A percentile compares a stretch with the other conserved stretches of the same genome.
phyloP scores from a whole-genome alignment of 92 coral and sea anemone species.

The Siderastrea siderea region DNA sequence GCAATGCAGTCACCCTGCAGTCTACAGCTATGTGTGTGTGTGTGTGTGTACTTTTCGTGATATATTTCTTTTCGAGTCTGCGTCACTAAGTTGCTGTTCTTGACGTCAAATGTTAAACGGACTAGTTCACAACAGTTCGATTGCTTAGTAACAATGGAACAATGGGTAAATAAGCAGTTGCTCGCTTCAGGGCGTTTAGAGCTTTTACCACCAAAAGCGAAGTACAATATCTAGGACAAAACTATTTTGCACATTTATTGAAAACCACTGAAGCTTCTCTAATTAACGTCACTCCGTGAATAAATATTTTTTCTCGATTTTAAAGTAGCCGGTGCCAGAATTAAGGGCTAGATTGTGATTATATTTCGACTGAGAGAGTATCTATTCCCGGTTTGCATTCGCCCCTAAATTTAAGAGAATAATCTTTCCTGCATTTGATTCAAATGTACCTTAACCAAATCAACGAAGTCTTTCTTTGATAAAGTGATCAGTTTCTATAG shows the following conservation, averaged over 20 bases:
- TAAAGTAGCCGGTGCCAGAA: background rate
- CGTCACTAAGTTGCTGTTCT: background rate
- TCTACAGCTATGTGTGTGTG: background rate
- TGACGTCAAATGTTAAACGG: slow-evolving; percentile 9
- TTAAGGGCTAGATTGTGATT: no score
- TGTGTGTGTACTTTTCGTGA: background rate
- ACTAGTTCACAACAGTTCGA: background rate
- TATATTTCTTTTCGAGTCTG: background rate
- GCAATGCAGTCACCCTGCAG: background rate
- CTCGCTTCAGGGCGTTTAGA: background rate
- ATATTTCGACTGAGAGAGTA: no score
- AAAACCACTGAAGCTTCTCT: slow-evolving; percentile 3
- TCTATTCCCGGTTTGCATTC: no score
- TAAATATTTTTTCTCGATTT: background rate
- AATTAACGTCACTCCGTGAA: background rate
- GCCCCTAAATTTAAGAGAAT: no score
- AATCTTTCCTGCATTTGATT: no score
- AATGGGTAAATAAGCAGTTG: background rate
- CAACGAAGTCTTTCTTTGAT: no score
- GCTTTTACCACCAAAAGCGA: background rate
- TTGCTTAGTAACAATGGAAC: slow-evolving; percentile 19
- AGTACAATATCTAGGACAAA: background rate
- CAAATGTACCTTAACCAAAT: no score
- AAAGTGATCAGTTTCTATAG: no score
- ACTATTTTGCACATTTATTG: background rate